Percentiles rank a stretch among this genome's conserved stretches.
Evolutionary conservation across 2,113 vertebrate species (phyloP).

Genomic region (Empidonax traillii): DNA sequence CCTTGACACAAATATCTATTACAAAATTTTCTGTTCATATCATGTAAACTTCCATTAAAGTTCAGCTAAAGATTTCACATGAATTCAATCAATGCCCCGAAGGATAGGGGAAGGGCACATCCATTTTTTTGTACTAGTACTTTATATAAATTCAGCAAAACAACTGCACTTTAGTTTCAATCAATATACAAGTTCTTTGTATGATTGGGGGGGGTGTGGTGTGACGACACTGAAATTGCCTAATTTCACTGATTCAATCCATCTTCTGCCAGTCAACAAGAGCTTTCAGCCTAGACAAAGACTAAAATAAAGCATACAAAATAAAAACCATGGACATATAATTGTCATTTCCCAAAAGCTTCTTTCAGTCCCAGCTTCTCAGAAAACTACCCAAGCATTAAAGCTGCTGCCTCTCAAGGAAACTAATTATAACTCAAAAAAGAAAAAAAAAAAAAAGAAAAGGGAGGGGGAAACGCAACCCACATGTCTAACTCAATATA

Average conservation of each 20-base stretch:
- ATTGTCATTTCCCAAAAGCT: conserved; percentile 50
- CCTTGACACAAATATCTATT: background rate
- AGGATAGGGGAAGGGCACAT: accelerated
- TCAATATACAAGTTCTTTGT: background rate
- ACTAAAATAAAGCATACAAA: conserved; percentile 41
- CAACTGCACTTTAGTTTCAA: background rate
- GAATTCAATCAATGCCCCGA: background rate
- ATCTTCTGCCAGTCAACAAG: conserved; percentile 18
- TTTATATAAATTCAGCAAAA: background rate
- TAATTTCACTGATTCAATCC: conserved; percentile 17
- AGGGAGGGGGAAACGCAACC: background rate
- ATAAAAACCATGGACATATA: conserved; percentile 33
- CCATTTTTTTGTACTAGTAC: background rate
- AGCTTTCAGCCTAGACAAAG: conserved; percentile 27
- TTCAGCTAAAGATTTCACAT: background rate
- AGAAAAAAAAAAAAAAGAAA: background rate
- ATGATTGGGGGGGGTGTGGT: background rate
- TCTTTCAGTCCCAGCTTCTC: conserved; percentile 36
- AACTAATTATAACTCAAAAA: conserved; percentile 6
- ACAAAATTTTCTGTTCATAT: background rate
- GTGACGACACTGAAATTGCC: background rate
- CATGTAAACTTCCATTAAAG: background rate
- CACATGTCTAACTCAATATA: conserved; percentile 17
- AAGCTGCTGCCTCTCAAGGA: conserved; percentile 29
- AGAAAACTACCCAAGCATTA: conserved; percentile 54